Conservation (phyloP, 2,113 vertebrate genomes). For the Scatophagus argus region DNA sequence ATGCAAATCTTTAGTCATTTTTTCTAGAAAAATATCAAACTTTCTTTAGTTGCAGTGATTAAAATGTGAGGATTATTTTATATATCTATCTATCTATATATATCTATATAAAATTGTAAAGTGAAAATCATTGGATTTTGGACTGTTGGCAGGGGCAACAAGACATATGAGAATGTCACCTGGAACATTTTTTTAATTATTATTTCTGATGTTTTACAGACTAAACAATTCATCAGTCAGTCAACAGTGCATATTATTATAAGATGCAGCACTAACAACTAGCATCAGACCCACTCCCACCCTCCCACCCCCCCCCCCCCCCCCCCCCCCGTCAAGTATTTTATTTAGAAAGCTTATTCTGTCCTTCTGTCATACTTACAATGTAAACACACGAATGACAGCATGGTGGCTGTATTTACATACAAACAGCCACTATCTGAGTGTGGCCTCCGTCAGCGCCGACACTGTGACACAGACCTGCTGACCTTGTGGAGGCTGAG, state of each 20-base stretch:
- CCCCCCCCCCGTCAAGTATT: background rate
- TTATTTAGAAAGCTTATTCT: slow-evolving; percentile 14
- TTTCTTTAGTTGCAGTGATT: background rate
- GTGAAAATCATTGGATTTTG: no score
- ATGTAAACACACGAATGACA: slow-evolving; percentile 23
- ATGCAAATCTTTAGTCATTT: background rate
- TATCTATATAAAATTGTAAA: no score
- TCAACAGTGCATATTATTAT: no score
- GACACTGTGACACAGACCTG: slow-evolving; percentile 11
- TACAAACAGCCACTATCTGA: slow-evolving; percentile 64
- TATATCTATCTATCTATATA: no score
- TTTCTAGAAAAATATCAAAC: background rate
- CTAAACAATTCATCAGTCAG: no score
- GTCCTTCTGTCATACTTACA: slow-evolving; percentile 44
- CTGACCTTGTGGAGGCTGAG: slow-evolving; percentile 15
- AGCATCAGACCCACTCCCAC: no score
- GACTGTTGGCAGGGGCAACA: no score
- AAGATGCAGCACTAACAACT: no score
- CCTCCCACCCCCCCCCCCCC: no score
- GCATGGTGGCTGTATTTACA: slow-evolving; percentile 59
- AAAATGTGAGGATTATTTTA: background rate
- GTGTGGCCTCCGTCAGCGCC: slow-evolving; percentile 3
- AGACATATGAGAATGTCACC: no score
- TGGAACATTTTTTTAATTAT: no score
- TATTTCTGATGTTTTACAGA: no score